A percentile compares a stretch with the other conserved stretches of the same genome.
These are phyloP conservation scores for Pseudocheirus occidentalis DNA, from an alignment of 2,797 vertebrate species.

Conservation along the genomic window DNA sequence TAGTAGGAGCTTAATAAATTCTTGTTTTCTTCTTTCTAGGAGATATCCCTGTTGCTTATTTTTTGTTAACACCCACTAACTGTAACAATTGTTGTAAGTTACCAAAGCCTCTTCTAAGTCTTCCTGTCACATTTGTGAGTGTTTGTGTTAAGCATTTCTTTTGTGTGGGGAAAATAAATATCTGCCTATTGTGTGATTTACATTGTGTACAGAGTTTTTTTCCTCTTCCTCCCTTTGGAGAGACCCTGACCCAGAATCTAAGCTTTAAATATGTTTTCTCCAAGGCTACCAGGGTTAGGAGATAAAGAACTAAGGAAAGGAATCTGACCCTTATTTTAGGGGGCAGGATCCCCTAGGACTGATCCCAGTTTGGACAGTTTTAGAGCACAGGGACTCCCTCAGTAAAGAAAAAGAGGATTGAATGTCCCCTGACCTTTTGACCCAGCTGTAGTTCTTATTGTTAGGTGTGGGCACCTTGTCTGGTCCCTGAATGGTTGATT, in stretches of 20 bases:
- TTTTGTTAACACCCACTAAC: neutral
- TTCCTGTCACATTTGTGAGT: neutral
- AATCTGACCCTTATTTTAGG: neutral
- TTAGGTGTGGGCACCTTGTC: neutral
- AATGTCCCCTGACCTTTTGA: neutral
- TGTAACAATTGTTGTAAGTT: neutral
- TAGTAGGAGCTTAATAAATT: neutral
- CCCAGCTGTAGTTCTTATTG: neutral
- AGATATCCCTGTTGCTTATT: neutral
- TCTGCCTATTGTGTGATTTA: neutral
- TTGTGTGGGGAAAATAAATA: neutral
- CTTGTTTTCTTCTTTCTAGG: neutral
- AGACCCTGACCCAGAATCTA: neutral
- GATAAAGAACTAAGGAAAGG: neutral
- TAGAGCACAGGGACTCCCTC: neutral
- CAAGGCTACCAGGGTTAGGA: neutral
- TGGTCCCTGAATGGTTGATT: neutral
- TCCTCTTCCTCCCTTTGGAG: neutral
- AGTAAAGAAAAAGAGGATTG: neutral
- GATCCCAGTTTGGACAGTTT: neutral
- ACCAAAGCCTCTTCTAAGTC: neutral
- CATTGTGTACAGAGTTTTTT: neutral
- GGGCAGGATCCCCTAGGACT: neutral
- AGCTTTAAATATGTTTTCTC: neutral
- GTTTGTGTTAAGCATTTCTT: neutral